Conservation (phyloP, 2,113 vertebrate genomes). For the Martes martes region DNA sequence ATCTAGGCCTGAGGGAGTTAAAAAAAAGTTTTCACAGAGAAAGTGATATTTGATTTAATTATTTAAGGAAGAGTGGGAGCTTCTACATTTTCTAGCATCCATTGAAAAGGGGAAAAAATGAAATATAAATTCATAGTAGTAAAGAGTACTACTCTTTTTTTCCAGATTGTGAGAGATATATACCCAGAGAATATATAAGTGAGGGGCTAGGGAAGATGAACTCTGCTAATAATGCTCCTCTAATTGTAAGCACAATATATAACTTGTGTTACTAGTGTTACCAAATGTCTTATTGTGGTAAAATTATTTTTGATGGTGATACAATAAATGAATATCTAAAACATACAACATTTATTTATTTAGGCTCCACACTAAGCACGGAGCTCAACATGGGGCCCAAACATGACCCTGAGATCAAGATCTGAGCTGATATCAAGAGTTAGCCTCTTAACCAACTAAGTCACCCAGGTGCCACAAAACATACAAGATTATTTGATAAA, state of each 20-base stretch:
- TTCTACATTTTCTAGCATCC: not conserved
- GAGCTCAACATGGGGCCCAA: not conserved
- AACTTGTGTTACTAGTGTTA: not conserved
- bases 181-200: not conserved
- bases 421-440: not conserved
- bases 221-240: not conserved
- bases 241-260: not conserved
- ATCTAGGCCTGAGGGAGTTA: not conserved
- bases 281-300: not conserved
- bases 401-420: not conserved
- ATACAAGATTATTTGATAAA: not conserved
- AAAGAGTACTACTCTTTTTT: not conserved
- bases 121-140: not conserved
- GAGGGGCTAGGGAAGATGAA: not conserved
- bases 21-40: slow-evolving; percentile 7
- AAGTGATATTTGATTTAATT: not conserved
- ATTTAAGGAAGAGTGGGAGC: not conserved
- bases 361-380: not conserved
- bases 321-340: not conserved
- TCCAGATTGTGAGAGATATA: not conserved
- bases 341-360: not conserved
- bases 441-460: not conserved
- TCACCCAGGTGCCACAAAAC: not conserved
- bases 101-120: not conserved
- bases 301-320: not conserved